Base-by-base conservation (phyloP, 64 coral and sea anemone species). In the Actinia equina region DNA sequence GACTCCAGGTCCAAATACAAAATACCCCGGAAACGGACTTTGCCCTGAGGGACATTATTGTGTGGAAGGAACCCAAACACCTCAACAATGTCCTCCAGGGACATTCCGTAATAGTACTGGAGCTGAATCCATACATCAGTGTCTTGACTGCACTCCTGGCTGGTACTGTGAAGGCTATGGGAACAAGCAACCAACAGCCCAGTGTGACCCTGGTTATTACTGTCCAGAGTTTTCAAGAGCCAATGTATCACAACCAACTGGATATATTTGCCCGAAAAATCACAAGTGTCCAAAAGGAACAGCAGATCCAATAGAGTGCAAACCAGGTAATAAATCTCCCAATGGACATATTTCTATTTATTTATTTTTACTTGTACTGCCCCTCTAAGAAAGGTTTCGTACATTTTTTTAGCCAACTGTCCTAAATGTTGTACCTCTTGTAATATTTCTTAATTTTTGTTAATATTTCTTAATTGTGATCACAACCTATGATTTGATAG, bases 21-120 rank as follows among this genome's bases (percentile, higher is more conserved):
- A 91, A 51, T 98, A 88, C 71, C 92, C 92, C 6, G 43, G 82
- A 63, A 98, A 98, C 76, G 93, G 91, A 10, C 93, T 83, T 16
- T 99, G 97, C 25, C 91, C 85, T 44, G 79, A 86, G 58, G 97
- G 97, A 37, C 45, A 87, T 55, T 99, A 95, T 54, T 99, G 97
- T 82, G 37, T 88, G 30, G 82, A 83, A 62, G 97, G 97, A 19
- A 95, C 91, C 3, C 76, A 71, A 30, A 71, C 91, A 43, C 97
- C 97, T 7, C 53, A 88, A 25, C 84, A 90, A 44, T 99, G 97
- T 52, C 97, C 86, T 11, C 93, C 90, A 26, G 93, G 97, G 25
- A 99, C 97, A 27, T 99, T 91, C 88, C 94, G 97, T 20, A 99
- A 99, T 63, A 99, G 83, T 26, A 95, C 97, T 77, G 97, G 97